Base-by-base conservation (phyloP, 2,797 vertebrate genomes). In the Takifugu rubripes region DNA sequence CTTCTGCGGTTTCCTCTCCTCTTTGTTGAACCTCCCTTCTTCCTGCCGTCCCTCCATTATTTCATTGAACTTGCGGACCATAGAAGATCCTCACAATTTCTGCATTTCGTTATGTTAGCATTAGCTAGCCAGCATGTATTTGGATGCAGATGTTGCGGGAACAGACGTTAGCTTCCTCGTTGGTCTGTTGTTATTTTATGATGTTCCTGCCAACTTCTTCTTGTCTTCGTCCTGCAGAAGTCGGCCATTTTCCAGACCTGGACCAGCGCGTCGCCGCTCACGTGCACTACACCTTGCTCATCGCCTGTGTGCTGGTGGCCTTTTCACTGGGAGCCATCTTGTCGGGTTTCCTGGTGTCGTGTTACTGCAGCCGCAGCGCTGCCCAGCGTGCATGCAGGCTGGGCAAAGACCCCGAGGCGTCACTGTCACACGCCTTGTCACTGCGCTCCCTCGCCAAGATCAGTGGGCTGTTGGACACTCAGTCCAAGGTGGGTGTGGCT, bases 221-320 rank as follows among this genome's bases (percentile, higher is more conserved):
- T 6, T 1, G 5, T 53, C 6, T 69, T 24, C 3, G 31, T 33
- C 49, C 47, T 61, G 10, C 68, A 92, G 90, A 90, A 0, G 88
- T 91, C 0, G 77, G 83, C 1, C 79, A 70, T 43, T 83, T 83
- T 1, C 74, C 84, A 0, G 90, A 88, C 3, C 33, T 61, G 26
- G 87, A 82, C 0, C 80, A 60, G 56, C 77, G 68, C 0, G 50
- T 76, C 24, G 6, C 44, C 0, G 70, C 79, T 5, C 88, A 85
- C 0, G 87, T 94, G 29, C 93, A 94, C 78, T 90, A 91, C 80
- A 93, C 93, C 0, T 89, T 95, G 50, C 91, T 96, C 57, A 84
- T 94, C 4, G 91, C 90, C 57, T 93, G 92, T 4, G 89, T 93
- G 54, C 81, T 94, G 4, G 89, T 93, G 21, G 93, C 94, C 1